A percentile compares a stretch with the other conserved stretches of the same genome.
phyloP scores from a whole-genome alignment of 2,888 invertebrate genomes.

The Agonopterix heracliana region DNA sequence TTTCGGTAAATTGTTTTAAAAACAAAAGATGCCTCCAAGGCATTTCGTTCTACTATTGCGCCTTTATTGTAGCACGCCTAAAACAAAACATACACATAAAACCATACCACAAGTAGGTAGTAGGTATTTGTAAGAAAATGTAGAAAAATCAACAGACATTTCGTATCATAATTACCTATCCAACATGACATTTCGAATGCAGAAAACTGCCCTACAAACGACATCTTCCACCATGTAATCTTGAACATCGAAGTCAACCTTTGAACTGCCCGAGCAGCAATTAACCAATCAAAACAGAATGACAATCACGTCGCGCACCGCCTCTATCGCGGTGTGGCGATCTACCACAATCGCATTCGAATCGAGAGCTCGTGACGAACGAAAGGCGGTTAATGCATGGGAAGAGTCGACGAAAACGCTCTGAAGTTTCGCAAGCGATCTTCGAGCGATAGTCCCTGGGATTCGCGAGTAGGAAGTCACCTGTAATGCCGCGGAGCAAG shows the following conservation, averaged over 20 bases:
- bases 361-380: slow-evolving; percentile 28
- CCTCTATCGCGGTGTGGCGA: slow-evolving; percentile 9
- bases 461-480: slow-evolving; percentile 29
- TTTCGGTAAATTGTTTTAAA: too few species aligned
- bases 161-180: too few species aligned
- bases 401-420: slow-evolving; percentile 31
- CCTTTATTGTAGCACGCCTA: too few species aligned
- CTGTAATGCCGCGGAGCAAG: slow-evolving; percentile 5
- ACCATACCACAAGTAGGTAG: too few species aligned
- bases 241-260: neutral
- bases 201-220: too few species aligned
- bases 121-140: too few species aligned
- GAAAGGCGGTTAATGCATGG: slow-evolving; percentile 32
- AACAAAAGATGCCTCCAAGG: too few species aligned
- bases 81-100: too few species aligned
- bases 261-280: slow-evolving; percentile 7
- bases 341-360: slow-evolving; percentile 22
- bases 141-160: too few species aligned
- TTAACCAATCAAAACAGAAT: slow-evolving; percentile 15
- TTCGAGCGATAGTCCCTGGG: slow-evolving; percentile 14
- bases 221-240: too few species aligned
- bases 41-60: too few species aligned
- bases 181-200: too few species aligned
- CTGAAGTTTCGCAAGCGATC: slow-evolving; percentile 30
- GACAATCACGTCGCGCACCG: slow-evolving; percentile 10